Conservation (phyloP, 2,888 invertebrate species). For the Barypeithes pellucidus region DNA sequence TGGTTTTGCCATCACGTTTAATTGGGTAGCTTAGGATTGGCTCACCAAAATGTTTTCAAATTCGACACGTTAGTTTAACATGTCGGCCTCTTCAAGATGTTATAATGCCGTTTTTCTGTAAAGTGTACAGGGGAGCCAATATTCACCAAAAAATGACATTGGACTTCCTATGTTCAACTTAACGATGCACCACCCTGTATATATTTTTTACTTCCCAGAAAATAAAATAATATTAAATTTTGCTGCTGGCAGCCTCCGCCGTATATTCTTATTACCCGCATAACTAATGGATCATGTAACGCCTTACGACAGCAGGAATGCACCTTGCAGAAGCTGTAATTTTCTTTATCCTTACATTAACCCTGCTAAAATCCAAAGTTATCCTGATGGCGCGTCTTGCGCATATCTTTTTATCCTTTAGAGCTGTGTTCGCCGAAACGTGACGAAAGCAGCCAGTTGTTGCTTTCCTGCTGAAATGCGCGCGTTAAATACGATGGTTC, state of each 20-base stretch:
- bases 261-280: background rate
- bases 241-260: background rate
- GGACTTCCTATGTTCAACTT: no score
- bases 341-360: conserved; percentile 20
- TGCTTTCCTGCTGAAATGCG: conserved; percentile 55
- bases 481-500: conserved; percentile 30
- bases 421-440: conserved; percentile 34
- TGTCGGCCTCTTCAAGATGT: no score
- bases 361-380: conserved; percentile 23
- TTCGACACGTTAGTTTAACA: no score
- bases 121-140: no score
- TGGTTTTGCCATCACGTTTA: no score
- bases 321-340: background rate
- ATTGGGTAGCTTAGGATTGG: no score
- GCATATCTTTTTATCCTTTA: conserved; percentile 46
- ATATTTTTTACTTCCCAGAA: no score
- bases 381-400: conserved; percentile 49
- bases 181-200: no score
- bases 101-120: no score
- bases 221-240: no score
- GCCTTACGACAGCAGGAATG: background rate
- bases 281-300: conserved; percentile 2
- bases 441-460: conserved; percentile 56
- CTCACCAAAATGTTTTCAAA: no score
- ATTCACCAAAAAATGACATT: no score